Conservation (phyloP, 1,140 invertebrate species). For the Camponotus vicinus region DNA sequence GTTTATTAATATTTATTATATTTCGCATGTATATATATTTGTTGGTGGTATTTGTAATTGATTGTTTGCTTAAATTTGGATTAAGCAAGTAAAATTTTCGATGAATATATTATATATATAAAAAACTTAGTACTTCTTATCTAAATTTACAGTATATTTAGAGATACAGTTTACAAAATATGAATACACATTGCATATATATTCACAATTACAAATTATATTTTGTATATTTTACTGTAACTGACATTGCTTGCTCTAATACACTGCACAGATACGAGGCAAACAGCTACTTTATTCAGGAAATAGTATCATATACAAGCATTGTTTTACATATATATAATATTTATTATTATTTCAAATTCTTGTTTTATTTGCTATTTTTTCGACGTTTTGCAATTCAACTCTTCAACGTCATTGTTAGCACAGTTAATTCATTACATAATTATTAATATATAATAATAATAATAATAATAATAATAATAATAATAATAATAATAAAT, state of each 20-base stretch:
- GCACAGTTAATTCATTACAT: constrained; percentile 73
- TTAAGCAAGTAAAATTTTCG: not conserved
- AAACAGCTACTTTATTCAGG: constrained; percentile 83
- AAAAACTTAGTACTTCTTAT: not conserved
- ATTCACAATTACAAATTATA: constrained; percentile 81
- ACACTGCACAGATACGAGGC: constrained; percentile 78
- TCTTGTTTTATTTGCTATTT: constrained; percentile 72
- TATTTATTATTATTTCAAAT: constrained; percentile 77
- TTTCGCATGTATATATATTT: no score
- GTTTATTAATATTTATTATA: no score
- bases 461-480: constrained; percentile 73
- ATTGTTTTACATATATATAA: constrained; percentile 81
- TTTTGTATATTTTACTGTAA: constrained; percentile 61
- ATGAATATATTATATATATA: not conserved
- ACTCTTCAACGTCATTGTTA: constrained; percentile 72
- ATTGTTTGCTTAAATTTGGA: not conserved
- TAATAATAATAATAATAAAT: constrained; percentile 74
- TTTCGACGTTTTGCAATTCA: constrained; percentile 65
- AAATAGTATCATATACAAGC: constrained; percentile 83
- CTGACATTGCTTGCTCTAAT: constrained; percentile 67
- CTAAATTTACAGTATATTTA: constrained; percentile 73
- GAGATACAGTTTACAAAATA: constrained; percentile 80
- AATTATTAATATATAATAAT: constrained; percentile 76
- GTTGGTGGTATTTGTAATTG: no score
- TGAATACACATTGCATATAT: constrained; percentile 77